Base-by-base conservation (phyloP, 2,113 vertebrate species). In the Prionailurus viverrinus region DNA sequence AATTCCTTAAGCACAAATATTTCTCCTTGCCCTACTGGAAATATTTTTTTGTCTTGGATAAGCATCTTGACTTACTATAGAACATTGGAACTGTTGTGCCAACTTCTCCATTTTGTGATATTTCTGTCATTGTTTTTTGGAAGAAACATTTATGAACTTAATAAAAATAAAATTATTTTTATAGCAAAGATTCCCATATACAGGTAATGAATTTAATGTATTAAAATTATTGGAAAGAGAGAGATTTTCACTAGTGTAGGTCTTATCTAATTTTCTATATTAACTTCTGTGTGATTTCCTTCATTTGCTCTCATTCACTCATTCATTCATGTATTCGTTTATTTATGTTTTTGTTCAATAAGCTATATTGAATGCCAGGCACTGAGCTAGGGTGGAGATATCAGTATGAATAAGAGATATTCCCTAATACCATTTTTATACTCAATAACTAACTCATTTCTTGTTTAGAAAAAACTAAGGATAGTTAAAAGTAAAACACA, bases 401-500 rank as follows among this genome's bases (percentile, higher is more conserved):
- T 39, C 41, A 81, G 29, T 39, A 71, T 48, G 33, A 91, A 5
- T 87, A 63, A 95, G 14, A 79, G 6, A 25, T 15, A n/a, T n/a
- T 7, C 8, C 9, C 4, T 73, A 9, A 53, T 2, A 19, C 39
- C 80, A 33, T 65, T 45, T 12, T 58, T 92, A 48, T 53, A 61
- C 71, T 58, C 63, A 83, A 23, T 91, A 31, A 89, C 25, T 66
- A 33, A 71, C 12, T 23, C 10, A 18, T 73, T 88, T 69, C 33
- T 79, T 74, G 16, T 84, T 91, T 68, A 71, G 51, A 92, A 82
- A 82, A 89, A 53, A 85, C 18, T 21, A 94, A 31, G 36, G 31
- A 73, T 65, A 92, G 12, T 91, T 91, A 74, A 76, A 94, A 92
- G 16, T 90, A 78, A 92, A 87, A 53, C 4, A 36, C 51, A 45